A percentile compares a stretch with the other conserved stretches of the same genome.
These are phyloP conservation scores for Lasioglossum marginatum DNA, from an alignment of 2,888 invertebrate genomes.

Conservation along the genomic window DNA sequence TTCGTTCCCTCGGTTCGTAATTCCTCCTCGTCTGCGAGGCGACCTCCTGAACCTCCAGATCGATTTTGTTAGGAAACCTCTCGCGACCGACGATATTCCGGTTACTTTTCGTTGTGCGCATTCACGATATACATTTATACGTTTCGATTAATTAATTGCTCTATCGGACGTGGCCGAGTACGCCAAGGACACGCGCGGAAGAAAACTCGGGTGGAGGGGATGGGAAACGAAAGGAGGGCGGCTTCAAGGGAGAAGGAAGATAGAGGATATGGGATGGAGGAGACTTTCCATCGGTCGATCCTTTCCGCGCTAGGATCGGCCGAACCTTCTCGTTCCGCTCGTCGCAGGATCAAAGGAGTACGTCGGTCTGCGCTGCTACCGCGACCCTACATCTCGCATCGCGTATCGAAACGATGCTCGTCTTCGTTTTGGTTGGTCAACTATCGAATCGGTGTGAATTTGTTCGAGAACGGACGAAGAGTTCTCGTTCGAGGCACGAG, in stretches of 20 bases:
- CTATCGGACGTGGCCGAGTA: constrained; percentile 71
- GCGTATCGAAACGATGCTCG: constrained; percentile 29
- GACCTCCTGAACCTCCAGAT: constrained; percentile 57
- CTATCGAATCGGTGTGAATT: background rate
- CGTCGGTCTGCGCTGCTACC: constrained; percentile 2
- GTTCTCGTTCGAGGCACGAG: constrained; percentile 3
- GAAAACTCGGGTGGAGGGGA: constrained; percentile 23
- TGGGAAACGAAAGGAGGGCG: background rate
- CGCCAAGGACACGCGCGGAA: constrained; percentile 65
- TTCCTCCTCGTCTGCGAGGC: constrained; percentile 35
- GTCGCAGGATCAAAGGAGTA: constrained; percentile 9
- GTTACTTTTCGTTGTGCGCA: constrained; percentile 25
- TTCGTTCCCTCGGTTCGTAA: constrained; percentile 27
- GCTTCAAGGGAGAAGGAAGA: background rate
- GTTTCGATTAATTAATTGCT: constrained; percentile 59
- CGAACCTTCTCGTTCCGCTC: constrained; percentile 17
- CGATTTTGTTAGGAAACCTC: constrained; percentile 51
- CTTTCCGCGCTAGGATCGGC: constrained; percentile 16
- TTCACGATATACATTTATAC: constrained; percentile 40
- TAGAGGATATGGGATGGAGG: background rate
- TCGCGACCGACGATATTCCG: constrained; percentile 49
- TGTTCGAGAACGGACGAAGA: background rate
- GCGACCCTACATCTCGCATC: constrained; percentile 32
- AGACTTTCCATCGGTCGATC: constrained; percentile 23
- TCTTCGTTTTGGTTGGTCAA: constrained; percentile 25